Evolutionary conservation across 2,113 vertebrate genomes (phyloP), one percentile per base, ranked within the genome.

Genomic region (Myotis yumanensis): DNA sequence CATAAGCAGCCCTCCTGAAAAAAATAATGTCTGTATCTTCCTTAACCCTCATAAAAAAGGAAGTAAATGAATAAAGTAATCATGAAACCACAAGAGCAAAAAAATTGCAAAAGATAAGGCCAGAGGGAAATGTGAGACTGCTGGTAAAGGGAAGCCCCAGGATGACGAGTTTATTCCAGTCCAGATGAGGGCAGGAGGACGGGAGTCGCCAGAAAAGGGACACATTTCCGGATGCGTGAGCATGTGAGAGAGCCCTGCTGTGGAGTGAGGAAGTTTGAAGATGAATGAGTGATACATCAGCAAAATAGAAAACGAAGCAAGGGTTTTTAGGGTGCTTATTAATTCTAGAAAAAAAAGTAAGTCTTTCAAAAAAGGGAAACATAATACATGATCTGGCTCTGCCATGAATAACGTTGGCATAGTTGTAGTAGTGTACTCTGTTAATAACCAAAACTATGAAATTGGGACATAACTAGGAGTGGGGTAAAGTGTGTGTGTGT

Each of bases 301-400:
- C 66, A 90, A 90, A 86, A 52, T 46, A 22, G 30, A 89, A 95
- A 96, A 62, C 43, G 59, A 89, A 92, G 30, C 52, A 68, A 86
- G 40, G 10, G 11, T 40, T 80, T 54, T 23, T 48, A 52, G 86
- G 30, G 16, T 16, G 66, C 32, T 76, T 72, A 75, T 23, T 90
- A 86, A 89, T 51, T 83, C 23, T 64, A 62, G 40, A 7, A 54
- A 62, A 93, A 81, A 32, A 22, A 68, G 57, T 40, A 72, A 51
- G 14, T 75, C 80, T 57, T 18, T 89, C 4, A 62, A 75, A 76
- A 90, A 92, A 71, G 28, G 35, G 86, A 69, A 93, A 81, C 46
- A 69, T 37, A 83, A 75, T 40, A 18, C 28, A 81, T 69, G 30
- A 86, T 51, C 32, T 77, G 4, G 15, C 25, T 92, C 62, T 86